Evolutionary conservation across 2,113 vertebrate species (phyloP).

Genomic region (Nycticebus coucang): DNA sequence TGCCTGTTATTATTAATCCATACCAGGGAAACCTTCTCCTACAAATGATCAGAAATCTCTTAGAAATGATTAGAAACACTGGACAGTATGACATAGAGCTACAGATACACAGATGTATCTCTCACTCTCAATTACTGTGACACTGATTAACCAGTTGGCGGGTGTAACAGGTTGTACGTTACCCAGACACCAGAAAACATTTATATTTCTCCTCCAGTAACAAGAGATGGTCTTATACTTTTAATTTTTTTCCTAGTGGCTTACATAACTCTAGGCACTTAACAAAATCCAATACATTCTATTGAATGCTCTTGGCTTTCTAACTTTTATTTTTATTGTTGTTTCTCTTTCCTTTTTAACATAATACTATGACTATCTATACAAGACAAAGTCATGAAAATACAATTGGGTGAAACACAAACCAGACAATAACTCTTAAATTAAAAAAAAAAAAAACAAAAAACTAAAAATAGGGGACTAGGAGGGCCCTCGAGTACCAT

Average conservation of each 20-base stretch:
- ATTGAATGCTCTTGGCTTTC: not conserved
- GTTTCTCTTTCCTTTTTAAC: not conserved
- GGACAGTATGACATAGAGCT: not conserved
- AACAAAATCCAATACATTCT: not conserved
- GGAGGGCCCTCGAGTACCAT: not conserved
- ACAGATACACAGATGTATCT: not conserved
- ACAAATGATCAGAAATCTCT: not conserved
- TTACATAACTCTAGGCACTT: not conserved
- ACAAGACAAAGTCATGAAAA: not conserved
- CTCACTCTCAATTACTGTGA: not conserved
- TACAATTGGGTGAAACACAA: not conserved
- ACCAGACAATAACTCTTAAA: not conserved
- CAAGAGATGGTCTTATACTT: not conserved
- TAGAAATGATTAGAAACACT: not conserved
- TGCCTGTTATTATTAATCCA: not conserved
- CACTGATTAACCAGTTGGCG: not conserved
- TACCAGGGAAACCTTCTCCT: not conserved
- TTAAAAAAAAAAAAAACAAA: not conserved
- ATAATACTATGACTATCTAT: not conserved
- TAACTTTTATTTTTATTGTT: not conserved
- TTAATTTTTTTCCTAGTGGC: not conserved
- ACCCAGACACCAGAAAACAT: not conserved
- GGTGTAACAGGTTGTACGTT: not conserved
- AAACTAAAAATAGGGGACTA: fast-evolving
- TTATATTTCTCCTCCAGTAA: not conserved